Conservation (phyloP, 2,113 vertebrate genomes). For the Pelusios castaneus region DNA sequence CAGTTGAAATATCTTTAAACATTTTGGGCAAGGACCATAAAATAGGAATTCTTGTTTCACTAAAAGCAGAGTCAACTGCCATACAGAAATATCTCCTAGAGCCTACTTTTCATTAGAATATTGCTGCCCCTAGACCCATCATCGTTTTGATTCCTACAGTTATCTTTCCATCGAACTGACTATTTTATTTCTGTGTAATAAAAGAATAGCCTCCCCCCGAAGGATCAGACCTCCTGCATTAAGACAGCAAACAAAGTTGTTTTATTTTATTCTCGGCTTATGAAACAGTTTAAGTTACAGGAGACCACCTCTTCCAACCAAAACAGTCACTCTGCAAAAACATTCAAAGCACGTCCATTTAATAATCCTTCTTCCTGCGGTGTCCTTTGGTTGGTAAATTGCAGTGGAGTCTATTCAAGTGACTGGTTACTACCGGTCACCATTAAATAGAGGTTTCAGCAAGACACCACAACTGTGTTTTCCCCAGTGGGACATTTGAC, state of each 20-base stretch:
- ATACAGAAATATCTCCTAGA: slow-evolving; percentile 60
- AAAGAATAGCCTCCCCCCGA: slow-evolving; percentile 62
- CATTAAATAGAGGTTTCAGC: slow-evolving; percentile 28
- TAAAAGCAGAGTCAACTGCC: slow-evolving; percentile 43
- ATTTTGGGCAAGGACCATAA: slow-evolving; percentile 54
- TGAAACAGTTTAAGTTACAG: slow-evolving; percentile 56
- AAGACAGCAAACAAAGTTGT: slow-evolving; percentile 55
- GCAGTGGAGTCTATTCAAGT: slow-evolving; percentile 17
- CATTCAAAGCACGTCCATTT: background rate
- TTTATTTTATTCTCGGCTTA: slow-evolving; percentile 41
- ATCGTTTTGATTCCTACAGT: slow-evolving; percentile 43
- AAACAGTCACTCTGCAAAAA: slow-evolving; percentile 19
- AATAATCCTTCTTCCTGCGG: background rate
- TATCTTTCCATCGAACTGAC: slow-evolving; percentile 42
- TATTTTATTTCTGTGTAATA: slow-evolving; percentile 61
- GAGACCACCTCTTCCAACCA: slow-evolving; percentile 47
- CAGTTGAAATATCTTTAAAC: slow-evolving; percentile 56
- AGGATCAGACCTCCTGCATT: slow-evolving; percentile 51
- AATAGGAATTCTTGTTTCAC: slow-evolving; percentile 62
- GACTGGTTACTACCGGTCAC: slow-evolving; percentile 50
- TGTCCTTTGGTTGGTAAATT: slow-evolving; percentile 12
- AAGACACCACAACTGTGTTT: slow-evolving; percentile 52
- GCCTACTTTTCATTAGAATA: slow-evolving; percentile 61
- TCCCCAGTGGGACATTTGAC: slow-evolving; percentile 34
- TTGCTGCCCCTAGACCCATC: slow-evolving; percentile 51